These are phyloP conservation scores for Hipposideros larvatus DNA, from an alignment of 2,797 vertebrate species.

Conservation along the genomic window DNA sequence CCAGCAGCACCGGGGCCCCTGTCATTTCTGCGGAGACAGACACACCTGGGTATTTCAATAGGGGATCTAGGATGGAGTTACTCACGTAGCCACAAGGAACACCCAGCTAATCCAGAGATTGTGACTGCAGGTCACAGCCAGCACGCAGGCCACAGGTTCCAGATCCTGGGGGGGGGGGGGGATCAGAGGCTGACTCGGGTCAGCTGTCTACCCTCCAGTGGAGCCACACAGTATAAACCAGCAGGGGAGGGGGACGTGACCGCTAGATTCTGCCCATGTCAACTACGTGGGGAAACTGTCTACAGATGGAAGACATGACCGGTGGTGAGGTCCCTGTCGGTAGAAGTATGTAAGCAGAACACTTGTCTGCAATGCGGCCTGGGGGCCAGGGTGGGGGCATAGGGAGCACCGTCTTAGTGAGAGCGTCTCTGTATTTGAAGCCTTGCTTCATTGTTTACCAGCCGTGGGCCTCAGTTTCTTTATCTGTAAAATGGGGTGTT, in stretches of 20 bases:
- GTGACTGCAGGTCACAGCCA: background rate
- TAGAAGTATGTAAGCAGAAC: background rate
- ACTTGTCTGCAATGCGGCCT: background rate
- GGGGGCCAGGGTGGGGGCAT: too few species aligned
- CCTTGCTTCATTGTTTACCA: background rate
- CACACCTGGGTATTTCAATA: background rate
- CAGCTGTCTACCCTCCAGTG: background rate
- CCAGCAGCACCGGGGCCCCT: fast-evolving
- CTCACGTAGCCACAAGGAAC: background rate
- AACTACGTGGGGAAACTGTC: fast-evolving
- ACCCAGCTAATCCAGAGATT: background rate
- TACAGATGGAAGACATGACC: background rate
- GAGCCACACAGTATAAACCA: too few species aligned
- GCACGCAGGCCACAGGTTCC: background rate
- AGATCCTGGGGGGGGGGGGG: background rate
- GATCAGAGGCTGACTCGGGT: background rate
- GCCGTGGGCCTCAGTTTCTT: background rate
- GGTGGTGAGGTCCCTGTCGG: background rate
- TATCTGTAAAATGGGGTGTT: background rate
- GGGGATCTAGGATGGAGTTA: background rate
- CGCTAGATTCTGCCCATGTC: too few species aligned
- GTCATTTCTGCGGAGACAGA: background rate
- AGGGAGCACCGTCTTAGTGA: background rate
- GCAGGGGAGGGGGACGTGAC: background rate
- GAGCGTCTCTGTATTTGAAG: background rate